Evolutionary conservation across 2,113 vertebrate genomes (phyloP), one percentile per base, ranked within the genome.

Genomic region (Conger conger): DNA sequence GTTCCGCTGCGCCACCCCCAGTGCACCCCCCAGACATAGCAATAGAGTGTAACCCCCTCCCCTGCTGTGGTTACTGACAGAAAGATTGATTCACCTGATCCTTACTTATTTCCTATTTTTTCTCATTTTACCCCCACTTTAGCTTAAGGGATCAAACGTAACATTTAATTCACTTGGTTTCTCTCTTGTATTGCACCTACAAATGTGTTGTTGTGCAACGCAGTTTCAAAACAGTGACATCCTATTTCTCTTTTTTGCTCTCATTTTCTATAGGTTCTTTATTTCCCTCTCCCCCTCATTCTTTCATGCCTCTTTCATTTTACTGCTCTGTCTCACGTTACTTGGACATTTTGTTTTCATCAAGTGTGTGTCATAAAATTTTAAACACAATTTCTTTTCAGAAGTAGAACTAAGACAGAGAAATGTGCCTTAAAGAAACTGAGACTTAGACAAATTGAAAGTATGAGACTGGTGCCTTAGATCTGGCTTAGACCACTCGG

Each of bases 211-310:
- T 63, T 23, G 11, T 7, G 57, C 57, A 63, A 63, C 8, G 20
- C 57, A 27, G 57, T 63, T 63, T 63, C 20, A 63, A 63, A 63
- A 63, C 57, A 63, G 57, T 63, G 18, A 27, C 57, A 63, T 16
- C 50, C 17, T 17, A 50, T 42, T 20, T 68, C 63, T 20, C 60
- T 37, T 63, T 83, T 54, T 80, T 80, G 77, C 6, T 57, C 82
- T 35, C 38, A 30, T 73, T 73, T 30, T 73, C 63, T n/a, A 7
- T 16, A 16, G 0, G 76, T 78, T 17, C 27, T 11, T 83, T 76
- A 77, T 4, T 7, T 88, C 87, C 83, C 83, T 20, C 78, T 86
- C 84, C 45, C 45, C 79, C 33, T 83, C 42, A 73, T n/a, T 4
- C 36, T 30, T 73, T 81, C 30, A 38, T 38, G 54, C n/a, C n/a